Conservation (phyloP, 64 coral and sea anemone genomes). For the Astreopora myriophthalma region DNA sequence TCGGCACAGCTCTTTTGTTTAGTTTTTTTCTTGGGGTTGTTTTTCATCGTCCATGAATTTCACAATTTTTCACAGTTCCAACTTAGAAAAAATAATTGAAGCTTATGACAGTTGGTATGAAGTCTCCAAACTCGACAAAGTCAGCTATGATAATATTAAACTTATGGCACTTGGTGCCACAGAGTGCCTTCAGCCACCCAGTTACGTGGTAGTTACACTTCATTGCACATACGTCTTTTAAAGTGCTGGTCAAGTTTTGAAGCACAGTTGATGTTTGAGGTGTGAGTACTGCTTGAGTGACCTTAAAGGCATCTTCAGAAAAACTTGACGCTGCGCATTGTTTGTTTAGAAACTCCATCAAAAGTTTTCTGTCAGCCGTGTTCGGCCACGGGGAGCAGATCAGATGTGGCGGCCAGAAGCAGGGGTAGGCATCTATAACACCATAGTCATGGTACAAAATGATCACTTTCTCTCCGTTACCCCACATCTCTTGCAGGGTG, state of each 20-base stretch:
- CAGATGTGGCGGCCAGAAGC: constrained; percentile 77
- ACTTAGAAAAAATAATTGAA: constrained; percentile 95
- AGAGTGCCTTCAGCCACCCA: constrained; percentile 81
- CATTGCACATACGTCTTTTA: constrained; percentile 76
- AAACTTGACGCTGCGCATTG: constrained; percentile 56
- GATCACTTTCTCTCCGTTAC: constrained; percentile 80
- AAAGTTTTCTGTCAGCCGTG: constrained; percentile 77
- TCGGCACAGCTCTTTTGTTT: too few species aligned
- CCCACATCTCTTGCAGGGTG: constrained; percentile 93
- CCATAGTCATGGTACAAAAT: constrained; percentile 82
- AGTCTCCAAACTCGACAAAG: constrained; percentile 95
- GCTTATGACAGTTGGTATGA: constrained; percentile 94
- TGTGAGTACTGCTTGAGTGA: constrained; percentile 84
- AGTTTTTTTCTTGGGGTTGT: not conserved
- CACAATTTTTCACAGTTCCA: not conserved
- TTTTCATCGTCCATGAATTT: not conserved
- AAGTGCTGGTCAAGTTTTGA: constrained; percentile 75
- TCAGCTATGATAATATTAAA: constrained; percentile 97
- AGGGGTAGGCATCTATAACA: constrained; percentile 76
- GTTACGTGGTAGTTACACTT: constrained; percentile 71
- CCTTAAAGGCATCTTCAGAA: constrained; percentile 58
- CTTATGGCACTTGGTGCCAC: constrained; percentile 70
- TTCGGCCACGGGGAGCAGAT: constrained; percentile 87
- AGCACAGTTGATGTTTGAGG: constrained; percentile 91
- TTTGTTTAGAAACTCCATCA: constrained; percentile 82